Conservation (phyloP, 2,113 vertebrate species). For the Pollimyrus isidori region DNA sequence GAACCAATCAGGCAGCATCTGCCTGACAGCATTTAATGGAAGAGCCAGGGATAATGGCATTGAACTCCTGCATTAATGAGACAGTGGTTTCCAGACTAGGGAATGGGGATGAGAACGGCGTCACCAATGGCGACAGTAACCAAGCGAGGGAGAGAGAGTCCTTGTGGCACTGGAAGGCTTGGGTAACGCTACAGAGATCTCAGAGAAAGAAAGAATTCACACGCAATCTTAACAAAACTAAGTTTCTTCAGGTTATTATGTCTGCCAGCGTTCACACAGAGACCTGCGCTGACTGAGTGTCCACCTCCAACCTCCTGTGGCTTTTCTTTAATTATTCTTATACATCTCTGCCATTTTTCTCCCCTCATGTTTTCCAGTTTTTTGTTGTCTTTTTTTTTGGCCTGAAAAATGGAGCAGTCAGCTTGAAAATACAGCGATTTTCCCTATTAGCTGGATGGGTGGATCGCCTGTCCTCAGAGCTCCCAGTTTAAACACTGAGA, state of each 20-base stretch:
- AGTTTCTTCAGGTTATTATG: slow-evolving; percentile 34
- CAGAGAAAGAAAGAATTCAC: not conserved
- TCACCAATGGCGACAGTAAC: not conserved
- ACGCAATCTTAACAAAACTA: slow-evolving; percentile 21
- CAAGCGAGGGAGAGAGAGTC: not conserved
- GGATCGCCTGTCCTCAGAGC: slow-evolving; percentile 42
- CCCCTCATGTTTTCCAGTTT: not conserved
- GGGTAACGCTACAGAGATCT: not conserved
- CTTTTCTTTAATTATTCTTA: not conserved
- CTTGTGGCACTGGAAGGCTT: not conserved
- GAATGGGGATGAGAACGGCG: not conserved
- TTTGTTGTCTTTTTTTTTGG: not conserved
- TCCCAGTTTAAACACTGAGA: slow-evolving; percentile 41
- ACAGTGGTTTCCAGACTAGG: not conserved
- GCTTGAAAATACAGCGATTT: slow-evolving; percentile 60
- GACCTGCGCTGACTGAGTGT: slow-evolving; percentile 18
- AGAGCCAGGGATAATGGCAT: not conserved
- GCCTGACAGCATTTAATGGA: not conserved
- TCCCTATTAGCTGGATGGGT: slow-evolving; percentile 60
- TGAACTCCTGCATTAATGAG: slow-evolving; percentile 5
- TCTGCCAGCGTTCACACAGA: slow-evolving; percentile 13
- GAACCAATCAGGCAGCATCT: not conserved
- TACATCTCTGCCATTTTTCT: not conserved
- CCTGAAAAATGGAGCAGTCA: slow-evolving; percentile 59
- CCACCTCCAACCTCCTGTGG: slow-evolving; percentile 33